These are phyloP conservation scores for Drosophila kambysellisi DNA, from an alignment of 2,888 invertebrate species.

Conservation along the genomic window DNA sequence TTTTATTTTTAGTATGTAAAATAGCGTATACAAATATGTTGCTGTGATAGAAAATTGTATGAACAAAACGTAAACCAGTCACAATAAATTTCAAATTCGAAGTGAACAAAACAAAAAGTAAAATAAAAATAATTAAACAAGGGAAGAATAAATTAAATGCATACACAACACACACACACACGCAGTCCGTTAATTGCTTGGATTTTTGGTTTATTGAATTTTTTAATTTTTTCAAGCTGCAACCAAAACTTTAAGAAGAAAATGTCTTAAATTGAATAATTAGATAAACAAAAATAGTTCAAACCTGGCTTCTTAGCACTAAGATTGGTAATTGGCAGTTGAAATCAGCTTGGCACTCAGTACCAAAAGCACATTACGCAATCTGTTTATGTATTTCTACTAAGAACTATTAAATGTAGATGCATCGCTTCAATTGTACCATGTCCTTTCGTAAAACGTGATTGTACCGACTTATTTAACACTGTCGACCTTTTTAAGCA, in stretches of 20 bases:
- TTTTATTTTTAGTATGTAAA: slow-evolving; percentile 68
- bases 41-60: slow-evolving; percentile 79
- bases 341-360: slow-evolving; percentile 8
- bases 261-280: slow-evolving; percentile 1
- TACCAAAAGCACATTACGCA: slow-evolving; percentile 19
- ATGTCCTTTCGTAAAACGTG: slow-evolving; percentile 8
- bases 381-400: slow-evolving; percentile 58
- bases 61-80: slow-evolving; percentile 77
- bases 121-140: slow-evolving; percentile 24
- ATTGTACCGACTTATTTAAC: slow-evolving; percentile 21
- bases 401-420: slow-evolving; percentile 10
- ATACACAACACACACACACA: slow-evolving; percentile 17
- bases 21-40: slow-evolving; percentile 80
- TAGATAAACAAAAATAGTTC: neutral
- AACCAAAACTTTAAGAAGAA: slow-evolving; percentile 10
- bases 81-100: slow-evolving; percentile 71
- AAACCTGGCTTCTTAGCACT: slow-evolving; percentile 6
- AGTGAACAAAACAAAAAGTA: slow-evolving; percentile 41
- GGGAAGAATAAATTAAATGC: slow-evolving; percentile 24
- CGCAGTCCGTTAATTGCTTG: slow-evolving; percentile 7
- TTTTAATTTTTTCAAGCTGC: slow-evolving; percentile 7
- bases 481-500: slow-evolving; percentile 19
- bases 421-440: slow-evolving; percentile 12
- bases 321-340: slow-evolving; percentile 10
- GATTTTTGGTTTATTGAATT: neutral